Base-by-base conservation (phyloP, 2,888 invertebrate species). In the Iselma pallidipennis region DNA sequence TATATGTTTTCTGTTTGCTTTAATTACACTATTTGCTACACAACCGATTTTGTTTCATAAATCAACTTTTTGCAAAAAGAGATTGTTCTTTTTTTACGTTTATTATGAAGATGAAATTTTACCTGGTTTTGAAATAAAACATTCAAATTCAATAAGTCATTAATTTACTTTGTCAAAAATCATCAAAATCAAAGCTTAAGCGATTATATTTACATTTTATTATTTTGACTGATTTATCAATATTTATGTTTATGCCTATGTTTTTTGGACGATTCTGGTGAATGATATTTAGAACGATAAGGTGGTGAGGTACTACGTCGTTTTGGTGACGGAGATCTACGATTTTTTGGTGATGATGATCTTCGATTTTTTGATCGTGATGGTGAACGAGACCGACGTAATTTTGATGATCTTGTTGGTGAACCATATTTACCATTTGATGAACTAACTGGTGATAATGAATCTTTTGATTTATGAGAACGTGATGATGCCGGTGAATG, bases 161-260 rank as follows among this genome's bases (percentile, higher is more conserved):
- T 45, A 45, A 21, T 45, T 45, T 45, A 23, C 45, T 23, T 19
- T 28, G 4, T 19, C 9, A 31, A 31, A 31, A 29, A n/a, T n/a
- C n/a, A n/a, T n/a, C n/a, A n/a, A n/a, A n/a, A n/a, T n/a, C n/a
- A n/a, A n/a, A n/a, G n/a, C n/a, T n/a, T n/a, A n/a, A n/a, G n/a
- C n/a, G n/a, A n/a, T n/a, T n/a, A n/a, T n/a, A n/a, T n/a, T n/a
- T n/a, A n/a, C n/a, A 28, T 28, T 28, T 28, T 25, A 7, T 28
- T 28, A 7, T 5, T 28, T 1, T 28, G 28, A 28, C 28, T 7
- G 1, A 19, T 21, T 16, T 49, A 55, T 80, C 76, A 85, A 71
- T 84, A 84, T 76, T 84, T 85, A 74, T 85, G 85, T 73, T 85
- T 85, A 68, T 85, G 85, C 66, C 84, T 80, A 71, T 85, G 85